Percentiles rank a stretch among this genome's conserved stretches.
Conservation (phyloP, 2,113 vertebrate genomes). For the Brachionichthys hirsutus region DNA sequence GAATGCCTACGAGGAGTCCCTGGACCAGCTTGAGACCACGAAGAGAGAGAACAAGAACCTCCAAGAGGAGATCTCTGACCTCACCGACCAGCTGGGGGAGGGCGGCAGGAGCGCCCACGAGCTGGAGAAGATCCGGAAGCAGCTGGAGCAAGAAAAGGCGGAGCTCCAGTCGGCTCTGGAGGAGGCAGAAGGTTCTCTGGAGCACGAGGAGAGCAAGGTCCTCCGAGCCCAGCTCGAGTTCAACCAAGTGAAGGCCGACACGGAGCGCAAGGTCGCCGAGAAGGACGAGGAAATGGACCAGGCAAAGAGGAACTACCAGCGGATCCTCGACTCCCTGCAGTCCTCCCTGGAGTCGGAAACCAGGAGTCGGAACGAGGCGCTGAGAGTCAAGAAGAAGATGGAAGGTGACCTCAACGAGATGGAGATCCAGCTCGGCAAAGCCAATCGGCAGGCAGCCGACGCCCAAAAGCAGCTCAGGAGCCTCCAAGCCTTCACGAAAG, state of each 20-base stretch:
- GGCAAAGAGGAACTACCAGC: constrained; percentile 84
- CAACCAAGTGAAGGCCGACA: constrained; percentile 83
- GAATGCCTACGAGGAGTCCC: constrained; percentile 89
- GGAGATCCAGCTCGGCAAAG: constrained; percentile 87
- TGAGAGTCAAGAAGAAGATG: constrained; percentile 93
- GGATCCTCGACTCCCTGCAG: constrained; percentile 84
- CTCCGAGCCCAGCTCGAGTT: constrained; percentile 85
- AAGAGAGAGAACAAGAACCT: constrained; percentile 73
- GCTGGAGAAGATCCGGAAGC: constrained; percentile 86
- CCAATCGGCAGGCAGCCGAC: constrained; percentile 80
- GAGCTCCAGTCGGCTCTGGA: constrained; percentile 89
- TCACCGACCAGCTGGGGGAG: constrained; percentile 86
- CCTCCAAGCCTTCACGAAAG: constrained; percentile 84
- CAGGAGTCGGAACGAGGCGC: constrained; percentile 84
- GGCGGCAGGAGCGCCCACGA: constrained; percentile 82
- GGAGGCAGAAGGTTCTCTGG: constrained; percentile 90
- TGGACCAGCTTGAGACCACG: constrained; percentile 83
- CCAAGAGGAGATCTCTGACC: constrained; percentile 86
- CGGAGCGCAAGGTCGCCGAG: constrained; percentile 83
- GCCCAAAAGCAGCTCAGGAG: constrained; percentile 86
- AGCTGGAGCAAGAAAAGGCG: constrained; percentile 85
- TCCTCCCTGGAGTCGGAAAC: constrained; percentile 86
- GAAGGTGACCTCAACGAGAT: constrained; percentile 84
- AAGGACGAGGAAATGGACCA: constrained; percentile 90
- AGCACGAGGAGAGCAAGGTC: constrained; percentile 83